Base-by-base conservation (phyloP, 2,113 vertebrate species). In the Bombycilla garrulus region DNA sequence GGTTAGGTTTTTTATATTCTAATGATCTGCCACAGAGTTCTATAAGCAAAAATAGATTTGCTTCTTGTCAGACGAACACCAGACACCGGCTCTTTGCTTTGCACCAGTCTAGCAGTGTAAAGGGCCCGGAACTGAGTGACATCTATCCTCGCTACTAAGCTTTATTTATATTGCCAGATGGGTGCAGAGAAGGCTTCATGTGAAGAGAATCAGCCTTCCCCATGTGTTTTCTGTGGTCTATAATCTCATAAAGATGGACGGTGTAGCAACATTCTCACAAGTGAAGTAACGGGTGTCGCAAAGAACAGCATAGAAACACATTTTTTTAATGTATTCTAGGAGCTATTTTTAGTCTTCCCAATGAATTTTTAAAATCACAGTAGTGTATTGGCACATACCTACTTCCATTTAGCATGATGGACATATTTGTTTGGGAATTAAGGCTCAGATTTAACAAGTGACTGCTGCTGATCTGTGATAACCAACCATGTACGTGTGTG, bases 321-420 rank as follows among this genome's bases (percentile, higher is more conserved):
- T 95, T 97, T 95, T 93, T 94, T 94, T 92, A 95, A 93, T 95
- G 66, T 33, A 74, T 79, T 92, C 95, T 42, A 19, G 69, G 85
- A 95, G 88, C 88, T 97, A 92, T 93, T 93, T 93, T 96, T 94
- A 96, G 88, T n/a, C 61, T 81, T 95, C 45, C 77, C 56, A 65
- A 67, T 94, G 82, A 94, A 88, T 93, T 92, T 93, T 78, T 92
- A 65, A 93, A 94, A 93, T 71, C 81, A 5, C 67, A 60, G 79
- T 50, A 92, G 73, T 33, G 1, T 72, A 84, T 58, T 96, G 93
- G 80, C 92, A 94, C 83, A 72, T 84, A 93, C 77, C 79, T 96
- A 81, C 83, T 90, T 88, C 79, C 76, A 33, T 61, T 90, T 92
- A 81, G 72, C 60, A 10, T 78, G 88, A 93, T 86, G 92, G 92